Conservation (phyloP, 2,113 vertebrate genomes). For the Agelaius phoeniceus region DNA sequence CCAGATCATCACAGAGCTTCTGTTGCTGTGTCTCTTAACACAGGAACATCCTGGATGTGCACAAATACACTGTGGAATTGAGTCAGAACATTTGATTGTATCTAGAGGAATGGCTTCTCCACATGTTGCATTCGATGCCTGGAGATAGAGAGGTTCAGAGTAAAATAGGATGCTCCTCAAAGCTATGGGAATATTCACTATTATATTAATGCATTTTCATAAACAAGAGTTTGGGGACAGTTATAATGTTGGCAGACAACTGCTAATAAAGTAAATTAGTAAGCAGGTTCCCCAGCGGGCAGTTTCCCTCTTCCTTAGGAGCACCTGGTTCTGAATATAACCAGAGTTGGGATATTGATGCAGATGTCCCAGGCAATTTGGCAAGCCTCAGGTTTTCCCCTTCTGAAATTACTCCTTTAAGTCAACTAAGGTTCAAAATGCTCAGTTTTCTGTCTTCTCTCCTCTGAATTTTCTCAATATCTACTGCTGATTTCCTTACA, state of each 20-base stretch:
- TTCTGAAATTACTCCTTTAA: conserved; percentile 14
- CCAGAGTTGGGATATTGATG: not conserved
- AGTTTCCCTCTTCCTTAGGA: conserved; percentile 24
- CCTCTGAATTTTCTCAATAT: not conserved
- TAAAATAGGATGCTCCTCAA: not conserved
- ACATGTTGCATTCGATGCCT: not conserved
- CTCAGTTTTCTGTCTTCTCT: not conserved
- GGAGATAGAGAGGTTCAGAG: not conserved
- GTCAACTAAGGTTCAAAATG: conserved; percentile 45
- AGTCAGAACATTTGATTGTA: not conserved
- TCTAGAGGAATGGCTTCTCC: not conserved
- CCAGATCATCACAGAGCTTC: conserved; percentile 10
- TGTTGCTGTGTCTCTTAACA: not conserved
- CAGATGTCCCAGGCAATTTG: conserved; percentile 22
- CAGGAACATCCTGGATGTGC: not conserved
- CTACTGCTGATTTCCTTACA: not conserved
- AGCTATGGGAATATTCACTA: not conserved
- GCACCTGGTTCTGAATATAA: conserved; percentile 25
- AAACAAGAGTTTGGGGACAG: conserved; percentile 17
- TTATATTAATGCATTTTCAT: not conserved
- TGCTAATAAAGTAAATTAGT: conserved; percentile 45
- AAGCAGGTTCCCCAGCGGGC: not conserved
- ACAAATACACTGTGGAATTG: not conserved
- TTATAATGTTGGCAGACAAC: conserved; percentile 13
- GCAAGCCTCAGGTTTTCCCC: not conserved